These are phyloP conservation scores for Globodera ellingtonae DNA, from an alignment of 1,140 invertebrate species.

Conservation along the genomic window DNA sequence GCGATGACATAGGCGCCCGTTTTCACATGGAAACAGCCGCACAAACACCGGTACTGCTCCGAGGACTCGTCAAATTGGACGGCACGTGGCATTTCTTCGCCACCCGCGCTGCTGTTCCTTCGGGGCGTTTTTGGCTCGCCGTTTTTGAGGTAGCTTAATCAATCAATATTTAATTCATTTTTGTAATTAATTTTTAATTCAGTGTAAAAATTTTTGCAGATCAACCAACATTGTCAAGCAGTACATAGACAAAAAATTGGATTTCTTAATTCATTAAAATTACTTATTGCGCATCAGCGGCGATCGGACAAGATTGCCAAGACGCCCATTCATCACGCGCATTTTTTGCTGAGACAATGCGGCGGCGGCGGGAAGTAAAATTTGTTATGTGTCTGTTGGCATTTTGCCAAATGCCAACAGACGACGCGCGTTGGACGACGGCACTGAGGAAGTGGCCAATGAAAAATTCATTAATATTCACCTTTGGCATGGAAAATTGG, in stretches of 20 bases:
- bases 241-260: too few relatives aligned
- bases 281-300: slow-evolving; percentile 45
- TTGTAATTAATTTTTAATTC: too few relatives aligned
- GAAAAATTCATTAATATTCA: too few relatives aligned
- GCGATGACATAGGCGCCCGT: slow-evolving; percentile 56
- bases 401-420: neutral
- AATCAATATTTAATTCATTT: neutral
- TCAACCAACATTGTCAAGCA: too few relatives aligned
- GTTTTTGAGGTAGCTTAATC: slow-evolving; percentile 22
- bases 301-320: slow-evolving; percentile 39
- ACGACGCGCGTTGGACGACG: neutral
- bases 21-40: slow-evolving; percentile 63
- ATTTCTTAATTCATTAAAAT: too few relatives aligned
- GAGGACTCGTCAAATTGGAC: slow-evolving; percentile 62
- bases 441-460: too few relatives aligned
- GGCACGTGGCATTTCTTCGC: slow-evolving; percentile 38
- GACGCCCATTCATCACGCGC: slow-evolving; percentile 49
- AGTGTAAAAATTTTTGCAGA: too few relatives aligned
- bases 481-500: too few relatives aligned
- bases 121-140: slow-evolving; percentile 18
- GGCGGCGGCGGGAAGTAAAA: neutral
- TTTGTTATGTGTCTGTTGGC: neutral
- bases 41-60: slow-evolving; percentile 61
- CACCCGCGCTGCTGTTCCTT: slow-evolving; percentile 19
- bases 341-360: slow-evolving; percentile 12